Conservation (phyloP, 2,113 vertebrate species). For the Myanophis thanlyinensis region DNA sequence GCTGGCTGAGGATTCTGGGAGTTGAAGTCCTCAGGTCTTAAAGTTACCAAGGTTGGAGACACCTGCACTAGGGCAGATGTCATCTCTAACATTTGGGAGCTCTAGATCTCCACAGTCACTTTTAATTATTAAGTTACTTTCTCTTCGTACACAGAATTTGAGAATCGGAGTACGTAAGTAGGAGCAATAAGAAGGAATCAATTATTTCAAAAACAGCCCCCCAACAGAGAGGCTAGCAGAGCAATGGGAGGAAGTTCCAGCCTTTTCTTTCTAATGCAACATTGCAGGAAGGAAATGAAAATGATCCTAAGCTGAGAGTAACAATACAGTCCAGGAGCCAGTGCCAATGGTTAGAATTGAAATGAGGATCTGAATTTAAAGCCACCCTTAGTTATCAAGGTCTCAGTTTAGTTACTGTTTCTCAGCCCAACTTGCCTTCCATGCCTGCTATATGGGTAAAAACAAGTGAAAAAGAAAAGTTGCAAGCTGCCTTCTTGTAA, state of each 20-base stretch:
- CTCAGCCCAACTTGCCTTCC: neutral
- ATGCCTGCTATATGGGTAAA: neutral
- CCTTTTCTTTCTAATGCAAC: neutral
- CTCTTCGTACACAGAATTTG: neutral
- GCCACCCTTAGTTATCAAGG: neutral
- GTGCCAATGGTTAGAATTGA: neutral
- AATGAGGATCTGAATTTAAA: neutral
- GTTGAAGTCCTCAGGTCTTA: too few relatives aligned
- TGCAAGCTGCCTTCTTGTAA: neutral
- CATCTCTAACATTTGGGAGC: neutral
- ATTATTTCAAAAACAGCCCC: neutral
- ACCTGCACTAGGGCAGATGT: neutral
- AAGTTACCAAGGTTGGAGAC: too few relatives aligned
- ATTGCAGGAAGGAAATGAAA: neutral
- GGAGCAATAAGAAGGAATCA: neutral
- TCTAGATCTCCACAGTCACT: neutral
- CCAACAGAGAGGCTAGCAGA: neutral
- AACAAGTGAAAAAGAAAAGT: too few relatives aligned
- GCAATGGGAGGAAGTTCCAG: neutral
- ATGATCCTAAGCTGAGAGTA: neutral
- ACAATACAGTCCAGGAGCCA: neutral
- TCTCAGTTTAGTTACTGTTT: neutral
- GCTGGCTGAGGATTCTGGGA: too few relatives aligned
- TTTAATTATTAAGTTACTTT: neutral
- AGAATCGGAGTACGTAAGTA: neutral